These are phyloP conservation scores for Nerophis lumbriciformis DNA, from an alignment of 2,113 vertebrate genomes.

Conservation along the genomic window DNA sequence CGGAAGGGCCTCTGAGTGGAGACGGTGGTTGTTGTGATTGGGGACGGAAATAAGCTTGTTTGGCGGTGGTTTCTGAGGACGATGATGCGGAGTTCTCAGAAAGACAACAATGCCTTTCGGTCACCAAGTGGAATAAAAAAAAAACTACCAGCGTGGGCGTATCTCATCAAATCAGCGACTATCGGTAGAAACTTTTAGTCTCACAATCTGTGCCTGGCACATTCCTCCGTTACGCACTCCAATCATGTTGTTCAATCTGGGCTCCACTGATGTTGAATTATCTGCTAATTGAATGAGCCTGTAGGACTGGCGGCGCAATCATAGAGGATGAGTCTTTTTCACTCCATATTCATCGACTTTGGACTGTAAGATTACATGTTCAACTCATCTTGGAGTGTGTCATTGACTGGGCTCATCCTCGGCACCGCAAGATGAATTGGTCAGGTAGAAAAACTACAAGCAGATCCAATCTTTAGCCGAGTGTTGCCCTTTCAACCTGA, in stretches of 20 bases:
- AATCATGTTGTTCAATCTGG: constrained; percentile 16
- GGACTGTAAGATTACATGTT: constrained; percentile 10
- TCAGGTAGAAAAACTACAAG: constrained; percentile 43
- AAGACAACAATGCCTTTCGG: constrained; percentile 16
- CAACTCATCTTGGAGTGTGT: constrained; percentile 10
- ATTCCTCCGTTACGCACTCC: constrained; percentile 27
- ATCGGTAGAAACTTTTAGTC: constrained; percentile 24
- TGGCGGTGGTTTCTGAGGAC: constrained; percentile 16
- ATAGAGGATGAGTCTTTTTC: background rate
- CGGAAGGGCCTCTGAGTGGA: constrained; percentile 7
- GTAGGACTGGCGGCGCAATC: background rate
- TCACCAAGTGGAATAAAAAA: constrained; percentile 11
- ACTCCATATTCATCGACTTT: constrained; percentile 29
- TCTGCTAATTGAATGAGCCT: constrained; percentile 22
- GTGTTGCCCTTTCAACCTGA: constrained; percentile 50
- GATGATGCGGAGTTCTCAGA: background rate
- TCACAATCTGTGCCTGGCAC: background rate
- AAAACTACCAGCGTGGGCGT: background rate
- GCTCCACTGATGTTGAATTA: constrained; percentile 24
- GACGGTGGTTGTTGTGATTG: constrained; percentile 2
- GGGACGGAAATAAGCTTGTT: constrained; percentile 12
- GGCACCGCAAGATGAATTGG: constrained; percentile 49
- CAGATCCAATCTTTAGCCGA: constrained; percentile 47
- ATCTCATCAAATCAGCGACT: constrained; percentile 37
- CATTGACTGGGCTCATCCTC: constrained; percentile 43